A percentile compares a stretch with the other conserved stretches of the same genome.
Evolutionary conservation across 2,888 invertebrate species (phyloP).

Genomic region (Drosophila monieri): DNA sequence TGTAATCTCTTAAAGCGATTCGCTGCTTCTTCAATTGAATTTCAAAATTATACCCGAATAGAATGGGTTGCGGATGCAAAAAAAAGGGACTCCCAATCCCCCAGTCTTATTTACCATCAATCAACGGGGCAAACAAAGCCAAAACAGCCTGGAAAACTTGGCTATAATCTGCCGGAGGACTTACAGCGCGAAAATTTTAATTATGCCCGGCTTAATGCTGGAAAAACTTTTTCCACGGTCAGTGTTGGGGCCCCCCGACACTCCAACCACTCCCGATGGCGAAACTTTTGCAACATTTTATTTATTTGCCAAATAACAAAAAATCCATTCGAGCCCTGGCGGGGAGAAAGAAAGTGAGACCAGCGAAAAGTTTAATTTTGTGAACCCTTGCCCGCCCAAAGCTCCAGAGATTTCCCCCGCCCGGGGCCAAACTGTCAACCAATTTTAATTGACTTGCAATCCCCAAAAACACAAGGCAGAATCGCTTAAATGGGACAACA

Average conservation of each 20-base stretch:
- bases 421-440: slow-evolving; percentile 61
- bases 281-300: slow-evolving; percentile 69
- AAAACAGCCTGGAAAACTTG: slow-evolving; percentile 43
- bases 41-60: slow-evolving; percentile 41
- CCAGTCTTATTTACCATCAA: slow-evolving; percentile 64
- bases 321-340: neutral
- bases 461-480: slow-evolving; percentile 41
- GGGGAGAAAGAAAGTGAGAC: neutral
- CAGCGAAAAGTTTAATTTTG: slow-evolving; percentile 47
- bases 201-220: slow-evolving; percentile 71
- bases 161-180: slow-evolving; percentile 61
- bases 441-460: slow-evolving; percentile 78
- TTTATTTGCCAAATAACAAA: slow-evolving; percentile 61
- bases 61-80: slow-evolving; percentile 6
- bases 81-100: no score
- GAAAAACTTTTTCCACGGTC: slow-evolving; percentile 60
- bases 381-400: slow-evolving; percentile 48
- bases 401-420: slow-evolving; percentile 32
- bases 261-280: slow-evolving; percentile 42
- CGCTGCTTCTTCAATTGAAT: slow-evolving; percentile 39
- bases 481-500: slow-evolving; percentile 29
- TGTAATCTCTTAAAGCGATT: slow-evolving; percentile 52
- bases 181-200: slow-evolving; percentile 73
- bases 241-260: slow-evolving; percentile 23
- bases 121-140: slow-evolving; percentile 58